phyloP scores from a whole-genome alignment of 64 coral and sea anemone species.

The Montipora capricornis region DNA sequence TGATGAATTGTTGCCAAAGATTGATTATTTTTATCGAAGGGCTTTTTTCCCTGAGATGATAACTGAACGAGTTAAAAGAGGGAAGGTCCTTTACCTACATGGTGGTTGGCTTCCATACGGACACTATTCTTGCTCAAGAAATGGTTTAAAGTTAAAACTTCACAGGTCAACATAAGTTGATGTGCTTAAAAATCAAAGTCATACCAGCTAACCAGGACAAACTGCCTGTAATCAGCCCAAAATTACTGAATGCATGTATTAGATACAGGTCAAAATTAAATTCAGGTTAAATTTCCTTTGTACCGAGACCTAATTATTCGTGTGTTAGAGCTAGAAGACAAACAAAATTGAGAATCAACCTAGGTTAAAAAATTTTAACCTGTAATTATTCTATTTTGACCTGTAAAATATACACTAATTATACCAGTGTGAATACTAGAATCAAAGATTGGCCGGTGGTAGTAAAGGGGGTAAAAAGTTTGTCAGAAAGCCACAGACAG shows the following conservation, averaged over 20 bases:
- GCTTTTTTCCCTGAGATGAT: not conserved
- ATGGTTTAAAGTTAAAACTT: conserved; percentile 8
- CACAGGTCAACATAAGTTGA: not conserved
- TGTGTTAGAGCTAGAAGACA: conserved; percentile 5
- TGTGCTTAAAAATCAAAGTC: not conserved
- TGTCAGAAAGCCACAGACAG: not conserved
- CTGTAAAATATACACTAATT: not conserved
- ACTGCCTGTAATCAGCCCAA: conserved; percentile 1
- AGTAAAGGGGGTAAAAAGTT: conserved; percentile 32
- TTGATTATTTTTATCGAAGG: conserved; percentile 27
- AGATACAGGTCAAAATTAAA: too few species aligned
- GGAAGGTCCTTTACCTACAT: conserved; percentile 45
- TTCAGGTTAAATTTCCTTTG: too few species aligned
- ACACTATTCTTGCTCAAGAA: conserved; percentile 13
- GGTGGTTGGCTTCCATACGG: conserved; percentile 53
- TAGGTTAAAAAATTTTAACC: conserved; percentile 14
- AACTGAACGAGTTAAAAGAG: conserved; percentile 4
- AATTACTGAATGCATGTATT: not conserved
- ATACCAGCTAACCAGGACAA: conserved; percentile 1
- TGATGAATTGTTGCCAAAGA: conserved; percentile 34
- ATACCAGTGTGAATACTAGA: not conserved
- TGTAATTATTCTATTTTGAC: not conserved
- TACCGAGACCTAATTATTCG: not conserved
- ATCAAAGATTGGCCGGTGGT: not conserved
- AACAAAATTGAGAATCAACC: not conserved